Conservation (phyloP, 2,888 invertebrate genomes). For the Tipula vernalis region DNA sequence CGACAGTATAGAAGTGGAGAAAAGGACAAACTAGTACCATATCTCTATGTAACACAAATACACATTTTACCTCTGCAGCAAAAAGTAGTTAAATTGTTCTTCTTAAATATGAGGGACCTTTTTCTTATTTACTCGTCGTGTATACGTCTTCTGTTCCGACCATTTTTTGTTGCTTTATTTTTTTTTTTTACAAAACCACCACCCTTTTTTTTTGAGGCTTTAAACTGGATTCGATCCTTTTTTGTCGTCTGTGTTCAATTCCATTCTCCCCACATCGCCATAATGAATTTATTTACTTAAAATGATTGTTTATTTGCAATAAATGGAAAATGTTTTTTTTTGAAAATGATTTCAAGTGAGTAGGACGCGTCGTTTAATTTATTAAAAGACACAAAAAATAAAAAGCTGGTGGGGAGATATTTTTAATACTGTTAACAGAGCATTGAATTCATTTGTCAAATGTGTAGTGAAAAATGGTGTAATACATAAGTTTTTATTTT, state of each 20-base stretch:
- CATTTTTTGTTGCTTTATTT: not conserved
- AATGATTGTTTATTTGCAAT: conserved; percentile 4
- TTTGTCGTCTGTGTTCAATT: not conserved
- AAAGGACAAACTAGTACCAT: not conserved
- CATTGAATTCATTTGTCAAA: not conserved
- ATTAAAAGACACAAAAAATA: not conserved
- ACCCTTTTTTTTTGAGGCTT: not conserved
- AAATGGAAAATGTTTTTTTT: not conserved
- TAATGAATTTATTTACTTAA: not conserved
- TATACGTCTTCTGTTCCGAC: not conserved
- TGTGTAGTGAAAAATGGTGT: not conserved
- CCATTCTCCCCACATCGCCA: not conserved
- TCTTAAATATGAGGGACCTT: not conserved
- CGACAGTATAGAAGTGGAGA: not conserved
- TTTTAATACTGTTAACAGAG: not conserved
- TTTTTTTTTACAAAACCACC: not conserved
- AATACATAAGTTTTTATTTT: not conserved
- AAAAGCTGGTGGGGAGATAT: not conserved
- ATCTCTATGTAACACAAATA: not conserved
- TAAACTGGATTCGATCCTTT: not conserved
- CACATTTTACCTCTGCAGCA: not conserved
- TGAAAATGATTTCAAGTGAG: not conserved
- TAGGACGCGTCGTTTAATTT: not conserved
- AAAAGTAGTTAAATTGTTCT: not conserved
- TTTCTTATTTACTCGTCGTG: not conserved